Conservation (phyloP, 2,888 invertebrate genomes). For the Drosophila paucipuncta region DNA sequence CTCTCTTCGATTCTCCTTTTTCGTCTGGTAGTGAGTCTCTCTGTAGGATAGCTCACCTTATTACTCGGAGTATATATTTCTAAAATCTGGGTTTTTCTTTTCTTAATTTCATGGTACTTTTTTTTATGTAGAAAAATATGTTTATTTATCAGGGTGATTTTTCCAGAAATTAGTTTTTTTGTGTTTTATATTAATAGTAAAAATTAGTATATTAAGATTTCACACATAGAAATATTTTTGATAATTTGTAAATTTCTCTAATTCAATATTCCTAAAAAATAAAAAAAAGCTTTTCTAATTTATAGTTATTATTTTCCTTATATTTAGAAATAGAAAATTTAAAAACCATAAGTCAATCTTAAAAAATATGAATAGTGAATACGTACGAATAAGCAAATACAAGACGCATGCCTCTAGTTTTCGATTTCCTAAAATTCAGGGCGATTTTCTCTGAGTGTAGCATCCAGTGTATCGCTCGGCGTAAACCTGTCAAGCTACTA, state of each 20-base stretch:
- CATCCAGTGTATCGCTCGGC: conserved; percentile 16
- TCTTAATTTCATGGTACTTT: background rate
- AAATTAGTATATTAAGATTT: no score
- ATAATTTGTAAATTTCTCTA: background rate
- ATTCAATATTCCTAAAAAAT: background rate
- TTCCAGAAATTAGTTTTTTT: background rate
- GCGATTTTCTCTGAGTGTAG: background rate
- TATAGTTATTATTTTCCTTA: background rate
- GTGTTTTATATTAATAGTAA: no score
- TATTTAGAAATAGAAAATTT: background rate
- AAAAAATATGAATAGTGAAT: background rate
- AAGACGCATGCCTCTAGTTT: background rate
- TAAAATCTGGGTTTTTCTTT: background rate
- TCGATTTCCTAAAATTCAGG: background rate
- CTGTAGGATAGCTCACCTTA: background rate
- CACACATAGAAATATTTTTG: background rate
- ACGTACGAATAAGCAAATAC: background rate
- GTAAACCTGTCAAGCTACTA: conserved; percentile 80
- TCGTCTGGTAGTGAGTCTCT: conserved; percentile 3
- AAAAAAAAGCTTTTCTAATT: background rate
- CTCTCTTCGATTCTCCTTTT: conserved; percentile 23
- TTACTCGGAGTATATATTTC: background rate
- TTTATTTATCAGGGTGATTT: background rate
- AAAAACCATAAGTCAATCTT: background rate
- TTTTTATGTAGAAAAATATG: background rate